Conservation (phyloP, 2,888 invertebrate species). For the Allygus modestus region DNA sequence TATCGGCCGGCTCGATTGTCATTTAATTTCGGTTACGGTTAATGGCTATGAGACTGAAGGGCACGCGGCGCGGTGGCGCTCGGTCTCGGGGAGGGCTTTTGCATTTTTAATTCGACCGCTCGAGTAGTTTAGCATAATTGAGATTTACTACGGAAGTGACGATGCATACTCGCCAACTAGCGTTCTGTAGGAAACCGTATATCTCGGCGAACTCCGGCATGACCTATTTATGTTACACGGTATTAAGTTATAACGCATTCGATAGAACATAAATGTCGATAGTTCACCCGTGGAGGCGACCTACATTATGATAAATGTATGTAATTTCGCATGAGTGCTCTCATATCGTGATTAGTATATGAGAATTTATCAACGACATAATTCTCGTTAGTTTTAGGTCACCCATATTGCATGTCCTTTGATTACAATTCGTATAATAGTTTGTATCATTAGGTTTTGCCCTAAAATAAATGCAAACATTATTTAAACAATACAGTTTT, state of each 20-base stretch:
- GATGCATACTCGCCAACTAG: background rate
- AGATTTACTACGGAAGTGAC: conserved; percentile 26
- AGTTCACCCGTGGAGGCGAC: background rate
- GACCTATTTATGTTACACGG: background rate
- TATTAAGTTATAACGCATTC: background rate
- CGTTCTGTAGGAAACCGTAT: background rate
- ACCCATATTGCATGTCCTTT: too few relatives aligned
- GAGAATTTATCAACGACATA: too few relatives aligned
- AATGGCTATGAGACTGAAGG: background rate
- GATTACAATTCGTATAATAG: too few relatives aligned
- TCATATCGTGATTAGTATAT: background rate
- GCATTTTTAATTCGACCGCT: conserved; percentile 47
- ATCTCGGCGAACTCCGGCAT: background rate
- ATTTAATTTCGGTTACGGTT: conserved; percentile 56
- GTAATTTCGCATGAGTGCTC: background rate
- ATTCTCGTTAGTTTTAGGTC: too few relatives aligned
- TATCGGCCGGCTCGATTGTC: conserved; percentile 57
- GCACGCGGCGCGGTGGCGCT: background rate
- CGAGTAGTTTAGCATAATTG: conserved; percentile 46
- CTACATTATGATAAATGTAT: background rate
- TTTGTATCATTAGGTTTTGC: too few relatives aligned
- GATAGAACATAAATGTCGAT: background rate
- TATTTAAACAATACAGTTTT: too few relatives aligned
- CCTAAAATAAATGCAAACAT: too few relatives aligned
- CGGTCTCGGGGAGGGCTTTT: conserved; percentile 20